Base-by-base conservation (phyloP, 2,113 vertebrate species). In the Progne subis region DNA sequence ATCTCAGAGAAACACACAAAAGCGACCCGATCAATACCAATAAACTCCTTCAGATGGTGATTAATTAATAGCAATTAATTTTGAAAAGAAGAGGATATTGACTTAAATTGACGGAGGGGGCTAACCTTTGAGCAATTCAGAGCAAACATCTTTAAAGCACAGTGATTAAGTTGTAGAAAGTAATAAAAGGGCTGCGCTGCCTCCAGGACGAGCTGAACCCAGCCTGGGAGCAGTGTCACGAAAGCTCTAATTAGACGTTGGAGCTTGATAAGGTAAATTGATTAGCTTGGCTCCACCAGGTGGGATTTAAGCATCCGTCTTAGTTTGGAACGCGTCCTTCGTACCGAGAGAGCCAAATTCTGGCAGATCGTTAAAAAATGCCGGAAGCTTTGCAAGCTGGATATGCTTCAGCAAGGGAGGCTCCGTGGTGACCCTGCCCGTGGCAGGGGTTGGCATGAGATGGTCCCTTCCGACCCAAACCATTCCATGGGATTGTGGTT, bases 41-140 rank as follows among this genome's bases (percentile, higher is more conserved):
- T 97, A 96, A 96, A 97, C 96, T 95, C 52, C 91, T 96, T 96
- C 80, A 67, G 83, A 90, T 93, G 94, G 94, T 91, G 96, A 97
- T 96, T 97, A 97, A 97, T 97, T 97, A 96, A 97, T 96, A 97
- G 96, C 93, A 97, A 97, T 97, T 96, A 96, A 97, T 97, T 97
- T 97, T 91, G 70, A 96, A 97, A 97, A 96, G 96, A 92, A 94
- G 95, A 85, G 59, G 47, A n/a, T 97, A 97, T 97, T 96, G 96
- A 97, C 94, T 72, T 96, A 86, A 92, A 91, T 96, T 92, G 97
- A 96, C 95, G 94, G 95, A 86, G 79, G 92, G 90, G 81, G 74
- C 46, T 96, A 95, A 97, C 96, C 96, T 97, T 95, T 91, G 93
- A 95, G 92, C 91, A 96, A 95, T 72, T 92, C 83, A 70, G 90